Percentiles rank a stretch among this genome's conserved stretches.
Evolutionary conservation across 2,113 vertebrate genomes (phyloP).

Genomic region (Pithys albifrons): DNA sequence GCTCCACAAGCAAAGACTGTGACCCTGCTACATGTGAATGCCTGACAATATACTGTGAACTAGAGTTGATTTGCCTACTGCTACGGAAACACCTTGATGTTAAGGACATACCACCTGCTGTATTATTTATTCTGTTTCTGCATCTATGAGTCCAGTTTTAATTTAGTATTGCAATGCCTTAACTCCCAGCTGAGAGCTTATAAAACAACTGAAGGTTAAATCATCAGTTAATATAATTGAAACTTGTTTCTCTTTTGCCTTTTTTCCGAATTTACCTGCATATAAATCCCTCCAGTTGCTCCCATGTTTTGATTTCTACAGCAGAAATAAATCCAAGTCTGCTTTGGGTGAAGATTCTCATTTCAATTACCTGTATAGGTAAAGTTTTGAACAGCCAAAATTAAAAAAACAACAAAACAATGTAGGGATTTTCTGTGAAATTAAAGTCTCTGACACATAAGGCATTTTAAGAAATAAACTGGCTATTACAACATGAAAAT

Average conservation of each 20-base stretch:
- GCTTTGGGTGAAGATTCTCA: neutral
- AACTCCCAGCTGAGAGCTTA: conserved; percentile 43
- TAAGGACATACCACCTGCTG: conserved; percentile 47
- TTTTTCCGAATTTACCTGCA: too few species aligned
- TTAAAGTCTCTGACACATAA: neutral
- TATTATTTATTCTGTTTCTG: conserved; percentile 46
- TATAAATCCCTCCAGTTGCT: neutral
- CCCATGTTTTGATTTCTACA: neutral
- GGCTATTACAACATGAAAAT: neutral
- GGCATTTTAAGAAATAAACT: neutral
- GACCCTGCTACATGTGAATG: neutral
- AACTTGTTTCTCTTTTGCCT: neutral
- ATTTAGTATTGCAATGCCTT: conserved; percentile 30
- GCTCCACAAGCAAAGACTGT: neutral
- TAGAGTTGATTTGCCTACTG: neutral
- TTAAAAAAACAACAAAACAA: neutral
- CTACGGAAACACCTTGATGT: neutral
- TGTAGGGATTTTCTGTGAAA: neutral
- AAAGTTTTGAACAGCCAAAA: neutral
- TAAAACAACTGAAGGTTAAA: conserved; percentile 38
- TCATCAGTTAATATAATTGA: neutral
- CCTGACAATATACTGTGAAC: neutral
- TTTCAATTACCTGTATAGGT: neutral
- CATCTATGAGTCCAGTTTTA: conserved; percentile 25
- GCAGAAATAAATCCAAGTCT: neutral